phyloP scores from a whole-genome alignment of 1,140 invertebrate species.

The Carposina sasakii region DNA sequence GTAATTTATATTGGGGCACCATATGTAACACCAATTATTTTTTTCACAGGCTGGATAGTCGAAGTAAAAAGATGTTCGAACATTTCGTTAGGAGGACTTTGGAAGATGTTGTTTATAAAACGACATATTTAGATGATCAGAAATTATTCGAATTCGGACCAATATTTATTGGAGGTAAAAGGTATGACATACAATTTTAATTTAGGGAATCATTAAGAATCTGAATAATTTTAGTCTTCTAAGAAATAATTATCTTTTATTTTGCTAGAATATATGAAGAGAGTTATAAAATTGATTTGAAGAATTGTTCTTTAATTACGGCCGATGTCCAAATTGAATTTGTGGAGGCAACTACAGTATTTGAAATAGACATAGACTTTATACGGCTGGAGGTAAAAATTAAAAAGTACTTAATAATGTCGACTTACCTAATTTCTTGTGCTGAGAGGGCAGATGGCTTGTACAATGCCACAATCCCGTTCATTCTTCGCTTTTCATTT shows the following conservation, averaged over 20 bases:
- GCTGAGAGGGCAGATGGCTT: no score
- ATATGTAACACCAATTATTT: no score
- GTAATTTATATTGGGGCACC: no score
- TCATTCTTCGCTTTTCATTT: no score
- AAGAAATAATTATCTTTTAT: constrained; percentile 3
- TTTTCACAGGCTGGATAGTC: constrained; percentile 47
- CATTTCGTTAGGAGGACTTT: constrained; percentile 51
- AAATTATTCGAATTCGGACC: constrained; percentile 62
- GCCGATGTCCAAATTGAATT: constrained; percentile 53
- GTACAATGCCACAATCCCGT: no score
- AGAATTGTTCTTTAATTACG: constrained; percentile 54
- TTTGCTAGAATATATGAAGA: constrained; percentile 57
- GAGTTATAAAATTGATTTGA: constrained; percentile 48
- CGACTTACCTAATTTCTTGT: no score
- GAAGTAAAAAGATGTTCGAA: constrained; percentile 63
- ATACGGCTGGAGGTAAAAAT: constrained; percentile 47
- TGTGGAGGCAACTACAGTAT: constrained; percentile 46
- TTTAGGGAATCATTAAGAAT: no score
- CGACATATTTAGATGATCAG: constrained; percentile 54
- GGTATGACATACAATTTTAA: constrained; percentile 25
- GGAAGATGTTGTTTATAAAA: constrained; percentile 54
- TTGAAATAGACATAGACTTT: constrained; percentile 46
- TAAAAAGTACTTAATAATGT: no score
- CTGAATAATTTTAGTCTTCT: no score
- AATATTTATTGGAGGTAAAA: constrained; percentile 51